Base-by-base conservation (phyloP, 1,140 invertebrate genomes). In the Drusus annulatus region DNA sequence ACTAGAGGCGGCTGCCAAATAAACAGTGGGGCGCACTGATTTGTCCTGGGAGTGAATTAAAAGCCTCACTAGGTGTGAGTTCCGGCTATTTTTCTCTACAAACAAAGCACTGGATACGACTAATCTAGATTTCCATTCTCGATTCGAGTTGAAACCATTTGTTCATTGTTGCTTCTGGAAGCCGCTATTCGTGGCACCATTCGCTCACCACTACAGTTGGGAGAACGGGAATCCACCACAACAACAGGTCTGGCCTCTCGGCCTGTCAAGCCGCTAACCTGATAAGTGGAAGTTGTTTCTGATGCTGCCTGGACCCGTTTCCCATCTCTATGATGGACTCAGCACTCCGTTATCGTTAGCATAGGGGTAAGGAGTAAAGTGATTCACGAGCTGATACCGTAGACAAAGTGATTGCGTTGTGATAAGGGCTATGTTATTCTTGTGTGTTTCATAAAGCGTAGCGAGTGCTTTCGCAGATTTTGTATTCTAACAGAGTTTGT, bases 251-350 rank as follows among this genome's bases (percentile, higher is more conserved):
- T 19, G 5, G 16, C 52, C 50, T 45, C 36, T 51, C 17, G 19
- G 50, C 68, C 68, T 51, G 68, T 71, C 50, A 21, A 19, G 50
- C 19, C n/a, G 51, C 68, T 23, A 71, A 71, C 15, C 23, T 21
- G 50, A 71, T 51, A 71, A 71, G 68, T 71, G 36, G 68, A 71
- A 71, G 68, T 71, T 71, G 50, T 8, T 50, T 4, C 68, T 10
- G 19, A 45, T 45, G 10, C 36, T 45, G 36, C 36, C 36, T 8
- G 36, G 45, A 71, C 68, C 36, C 36, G 36, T 45, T 45, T 10
- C 36, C 36, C 50, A 23, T 10, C 51, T 52, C 21, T n/a, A 23
- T 10, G 68, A 25, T 63, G 62, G 17, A 21, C 36, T 45, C 51
- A 17, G 3, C 36, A 51, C n/a, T 16, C 68, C 68, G 68, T 71